Percentiles rank a stretch among this genome's conserved stretches.
Conservation (phyloP, 2,797 vertebrate species). For the Sebastes alutus region DNA sequence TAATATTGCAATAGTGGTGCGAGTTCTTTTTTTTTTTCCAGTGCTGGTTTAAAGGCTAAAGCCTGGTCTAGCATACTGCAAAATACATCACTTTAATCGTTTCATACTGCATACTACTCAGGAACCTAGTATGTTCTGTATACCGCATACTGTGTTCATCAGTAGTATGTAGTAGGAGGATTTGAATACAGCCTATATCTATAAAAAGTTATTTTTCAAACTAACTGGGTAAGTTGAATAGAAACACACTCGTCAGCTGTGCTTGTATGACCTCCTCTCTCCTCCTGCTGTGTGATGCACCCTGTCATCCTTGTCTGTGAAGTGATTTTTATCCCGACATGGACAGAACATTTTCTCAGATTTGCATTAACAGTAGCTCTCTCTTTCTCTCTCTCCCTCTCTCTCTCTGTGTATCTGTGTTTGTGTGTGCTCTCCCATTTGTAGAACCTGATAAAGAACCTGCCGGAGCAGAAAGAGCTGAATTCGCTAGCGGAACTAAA, state of each 20-base stretch:
- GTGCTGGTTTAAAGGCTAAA: neutral
- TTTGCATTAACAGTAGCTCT: constrained; percentile 59
- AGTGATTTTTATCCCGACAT: constrained; percentile 40
- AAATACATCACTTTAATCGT: too few relatives aligned
- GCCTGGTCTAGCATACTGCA: neutral
- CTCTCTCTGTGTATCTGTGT: neutral
- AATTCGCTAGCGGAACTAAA: constrained; percentile 91
- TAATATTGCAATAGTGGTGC: neutral
- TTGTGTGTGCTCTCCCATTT: constrained; percentile 35
- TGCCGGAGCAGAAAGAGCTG: constrained; percentile 95
- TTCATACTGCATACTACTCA: too few relatives aligned
- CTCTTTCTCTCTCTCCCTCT: neutral
- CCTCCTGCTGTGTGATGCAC: constrained; percentile 8
- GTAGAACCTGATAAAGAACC: constrained; percentile 97
- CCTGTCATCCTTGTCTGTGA: constrained; percentile 23
- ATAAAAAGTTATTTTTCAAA: neutral
- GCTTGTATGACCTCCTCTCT: neutral
- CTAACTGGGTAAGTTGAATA: neutral
- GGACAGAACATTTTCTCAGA: constrained; percentile 38
- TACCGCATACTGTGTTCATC: neutral
- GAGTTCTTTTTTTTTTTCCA: neutral
- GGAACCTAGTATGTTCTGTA: too few relatives aligned
- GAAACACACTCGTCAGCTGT: neutral
- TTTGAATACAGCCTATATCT: neutral
- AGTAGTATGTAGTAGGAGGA: neutral